Base-by-base conservation (phyloP, 2,113 vertebrate species). In the Caranx ignobilis region DNA sequence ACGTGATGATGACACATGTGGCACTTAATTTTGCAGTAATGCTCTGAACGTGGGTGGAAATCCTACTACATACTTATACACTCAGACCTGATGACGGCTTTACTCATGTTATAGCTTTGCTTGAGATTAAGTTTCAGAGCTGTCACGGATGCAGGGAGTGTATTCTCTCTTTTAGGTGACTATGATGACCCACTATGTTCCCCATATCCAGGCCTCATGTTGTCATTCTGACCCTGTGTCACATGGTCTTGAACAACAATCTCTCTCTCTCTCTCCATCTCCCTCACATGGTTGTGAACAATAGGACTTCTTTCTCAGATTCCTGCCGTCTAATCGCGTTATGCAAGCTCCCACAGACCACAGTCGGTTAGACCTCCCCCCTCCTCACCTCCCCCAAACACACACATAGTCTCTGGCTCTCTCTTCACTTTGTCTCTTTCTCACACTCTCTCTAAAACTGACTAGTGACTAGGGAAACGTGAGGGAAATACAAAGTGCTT, bases 241-340 rank as follows among this genome's bases (percentile, higher is more conserved):
- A 85, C 83, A 78, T 89, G 86, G 64, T 77, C 50, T 15, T 0
- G 4, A 75, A 82, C 76, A 64, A 77, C 63, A 61, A 59, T 43
- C 43, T 41, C 50, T 50, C 70, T 55, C 41, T 63, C 45, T 43
- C 55, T 41, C 55, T 59, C 71, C 41, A 2, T 41, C 37, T 67
- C 47, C 47, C 77, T 86, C 82, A 85, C 71, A 80, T 76, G 81
- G 19, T 66, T 21, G 56, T 18, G 76, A 89, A 91, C 85, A 92
- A 88, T 84, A 70, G 82, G 73, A 75, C 72, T 71, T 64, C 75
- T 89, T 78, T 88, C 62, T 80, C 88, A 84, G 85, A 89, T 89
- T 90, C 79, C 88, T 87, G 85, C 77, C 39, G 77, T 84, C 83
- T 87, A 87, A 90, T 90, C 80, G 19, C 7, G 82, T 93, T 92